These are phyloP conservation scores for Phytoseiulus persimilis DNA, from an alignment of 2,888 invertebrate species.

Conservation along the genomic window DNA sequence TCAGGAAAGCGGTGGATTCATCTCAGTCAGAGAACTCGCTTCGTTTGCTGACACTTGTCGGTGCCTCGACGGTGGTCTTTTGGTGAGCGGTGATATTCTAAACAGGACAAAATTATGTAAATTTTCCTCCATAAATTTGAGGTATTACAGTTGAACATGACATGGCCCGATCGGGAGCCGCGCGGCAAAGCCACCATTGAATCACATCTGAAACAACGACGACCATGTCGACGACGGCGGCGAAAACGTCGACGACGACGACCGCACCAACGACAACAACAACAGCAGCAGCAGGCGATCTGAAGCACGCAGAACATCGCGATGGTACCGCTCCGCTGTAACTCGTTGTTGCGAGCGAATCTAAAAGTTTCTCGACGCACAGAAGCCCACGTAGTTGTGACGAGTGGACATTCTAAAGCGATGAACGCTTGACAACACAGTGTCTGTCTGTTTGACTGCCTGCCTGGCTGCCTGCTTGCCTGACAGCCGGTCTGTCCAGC, in stretches of 20 bases:
- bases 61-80: neutral
- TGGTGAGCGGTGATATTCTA: conserved; percentile 12
- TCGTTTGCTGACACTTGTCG: neutral
- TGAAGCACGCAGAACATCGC: neutral
- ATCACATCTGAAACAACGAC: conserved; percentile 23
- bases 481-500: too few species aligned
- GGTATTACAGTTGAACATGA: neutral
- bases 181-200: conserved; percentile 7
- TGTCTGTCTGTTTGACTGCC: neutral
- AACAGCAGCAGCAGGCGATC: neutral
- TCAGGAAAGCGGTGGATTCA: neutral
- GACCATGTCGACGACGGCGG: conserved; percentile 7
- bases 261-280: neutral
- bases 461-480: neutral
- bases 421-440: neutral
- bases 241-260: neutral
- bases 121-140: conserved; percentile 13
- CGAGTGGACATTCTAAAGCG: neutral
- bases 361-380: neutral
- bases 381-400: neutral
- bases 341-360: conserved; percentile 5
- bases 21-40: neutral
- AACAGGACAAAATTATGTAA: conserved; percentile 36
- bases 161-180: neutral
- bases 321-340: neutral